Percentiles rank a stretch among this genome's conserved stretches.
Conservation (phyloP, 2,797 vertebrate genomes). For the Squalus acanthias region DNA sequence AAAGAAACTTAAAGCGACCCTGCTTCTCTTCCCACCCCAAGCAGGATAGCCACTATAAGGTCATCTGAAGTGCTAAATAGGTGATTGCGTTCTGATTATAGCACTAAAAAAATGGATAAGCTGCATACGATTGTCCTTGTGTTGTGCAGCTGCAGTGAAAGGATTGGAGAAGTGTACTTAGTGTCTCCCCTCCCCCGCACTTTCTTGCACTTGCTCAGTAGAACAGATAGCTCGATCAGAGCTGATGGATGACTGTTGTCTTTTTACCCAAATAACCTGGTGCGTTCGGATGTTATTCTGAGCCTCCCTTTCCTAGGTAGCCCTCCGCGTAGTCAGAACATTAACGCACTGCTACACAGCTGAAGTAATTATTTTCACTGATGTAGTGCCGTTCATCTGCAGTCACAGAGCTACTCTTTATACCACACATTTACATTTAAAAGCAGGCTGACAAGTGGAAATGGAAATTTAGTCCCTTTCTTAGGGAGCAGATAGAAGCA, state of each 20-base stretch:
- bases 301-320: background rate
- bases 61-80: no score
- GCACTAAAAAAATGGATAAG: background rate
- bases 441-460: constrained; percentile 42
- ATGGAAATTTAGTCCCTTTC: background rate
- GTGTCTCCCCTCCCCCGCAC: background rate
- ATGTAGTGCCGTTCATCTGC: constrained; percentile 48
- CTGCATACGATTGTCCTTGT: background rate
- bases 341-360: constrained; percentile 13
- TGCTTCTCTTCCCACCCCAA: no score
- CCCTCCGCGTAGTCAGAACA: background rate
- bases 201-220: no score
- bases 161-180: background rate
- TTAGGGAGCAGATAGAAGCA: background rate
- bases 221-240: constrained; percentile 3
- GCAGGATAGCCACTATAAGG: background rate
- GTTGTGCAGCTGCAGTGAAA: background rate
- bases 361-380: constrained; percentile 50
- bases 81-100: background rate
- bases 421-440: constrained; percentile 50
- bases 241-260: constrained; percentile 13
- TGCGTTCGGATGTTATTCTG: background rate
- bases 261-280: background rate
- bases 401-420: constrained; percentile 45
- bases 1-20: background rate